These are phyloP conservation scores for Halictus quadricinctus DNA, from an alignment of 2,888 invertebrate genomes.

Conservation along the genomic window DNA sequence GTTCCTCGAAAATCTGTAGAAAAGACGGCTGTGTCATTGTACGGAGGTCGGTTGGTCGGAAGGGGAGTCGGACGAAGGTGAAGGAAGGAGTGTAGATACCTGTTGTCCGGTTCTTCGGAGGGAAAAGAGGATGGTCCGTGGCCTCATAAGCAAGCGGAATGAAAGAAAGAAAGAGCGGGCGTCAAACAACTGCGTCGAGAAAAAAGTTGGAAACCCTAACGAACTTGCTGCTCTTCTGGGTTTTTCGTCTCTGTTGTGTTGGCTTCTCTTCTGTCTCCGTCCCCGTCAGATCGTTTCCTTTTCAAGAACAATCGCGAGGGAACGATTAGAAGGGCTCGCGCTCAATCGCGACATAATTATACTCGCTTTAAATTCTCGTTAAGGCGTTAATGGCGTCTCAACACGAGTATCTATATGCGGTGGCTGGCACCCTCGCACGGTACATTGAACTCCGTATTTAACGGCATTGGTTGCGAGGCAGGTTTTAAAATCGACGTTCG, in stretches of 20 bases:
- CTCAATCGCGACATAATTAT: constrained; percentile 75
- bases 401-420: constrained; percentile 51
- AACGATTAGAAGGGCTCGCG: constrained; percentile 52
- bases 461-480: not conserved
- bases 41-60: not conserved
- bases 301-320: constrained; percentile 69
- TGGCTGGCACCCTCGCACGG: not conserved
- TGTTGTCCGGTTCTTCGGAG: constrained; percentile 22
- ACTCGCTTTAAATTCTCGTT: constrained; percentile 77
- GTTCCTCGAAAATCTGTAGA: not conserved
- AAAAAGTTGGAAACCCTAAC: constrained; percentile 70
- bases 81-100: not conserved
- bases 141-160: constrained; percentile 60
- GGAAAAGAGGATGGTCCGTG: constrained; percentile 46
- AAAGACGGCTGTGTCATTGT: constrained; percentile 37
- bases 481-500: not conserved
- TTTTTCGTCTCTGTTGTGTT: constrained; percentile 41
- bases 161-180: constrained; percentile 67
- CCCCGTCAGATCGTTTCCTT: constrained; percentile 38
- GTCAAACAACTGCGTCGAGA: constrained; percentile 68
- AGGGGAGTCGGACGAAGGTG: not conserved
- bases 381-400: constrained; percentile 69
- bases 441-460: not conserved
- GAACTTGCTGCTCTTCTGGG: constrained; percentile 60
- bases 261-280: constrained; percentile 11